Conservation (phyloP, 1,140 invertebrate species). For the Drosophila yakuba region DNA sequence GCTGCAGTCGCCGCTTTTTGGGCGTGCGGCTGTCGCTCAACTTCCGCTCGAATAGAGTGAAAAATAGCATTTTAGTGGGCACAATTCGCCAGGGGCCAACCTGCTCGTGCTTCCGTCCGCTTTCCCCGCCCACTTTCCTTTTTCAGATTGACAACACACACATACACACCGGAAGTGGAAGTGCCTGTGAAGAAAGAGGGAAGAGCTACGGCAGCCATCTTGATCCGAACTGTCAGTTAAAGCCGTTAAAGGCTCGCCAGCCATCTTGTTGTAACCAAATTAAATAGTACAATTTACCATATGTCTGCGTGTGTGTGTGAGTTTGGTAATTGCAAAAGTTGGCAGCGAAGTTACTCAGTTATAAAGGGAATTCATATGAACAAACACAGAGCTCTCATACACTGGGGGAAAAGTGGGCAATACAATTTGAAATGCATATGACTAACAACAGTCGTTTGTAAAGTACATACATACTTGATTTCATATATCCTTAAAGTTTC, state of each 20-base stretch:
- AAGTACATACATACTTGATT: no score
- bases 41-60: slow-evolving; percentile 80
- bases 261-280: slow-evolving; percentile 35
- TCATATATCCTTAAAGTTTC: not conserved
- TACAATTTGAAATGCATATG: not conserved
- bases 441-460: no score
- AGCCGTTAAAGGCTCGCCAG: slow-evolving; percentile 35
- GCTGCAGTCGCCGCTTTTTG: slow-evolving; percentile 24
- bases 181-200: not conserved
- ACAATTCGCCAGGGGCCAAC: slow-evolving; percentile 40
- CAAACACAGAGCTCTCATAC: slow-evolving; percentile 14
- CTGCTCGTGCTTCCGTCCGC: slow-evolving; percentile 19
- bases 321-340: slow-evolving; percentile 79
- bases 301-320: slow-evolving; percentile 47
- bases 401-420: slow-evolving; percentile 11
- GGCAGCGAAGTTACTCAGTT: slow-evolving; percentile 43
- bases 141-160: slow-evolving; percentile 54
- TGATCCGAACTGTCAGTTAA: slow-evolving; percentile 45
- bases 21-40: slow-evolving; percentile 66
- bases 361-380: slow-evolving; percentile 56
- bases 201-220: slow-evolving; percentile 39
- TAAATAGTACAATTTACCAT: slow-evolving; percentile 52
- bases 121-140: not conserved
- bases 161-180: not conserved
- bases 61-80: slow-evolving; percentile 79